Base-by-base conservation (phyloP, 2,113 vertebrate genomes). In the Platycercus adscitus region DNA sequence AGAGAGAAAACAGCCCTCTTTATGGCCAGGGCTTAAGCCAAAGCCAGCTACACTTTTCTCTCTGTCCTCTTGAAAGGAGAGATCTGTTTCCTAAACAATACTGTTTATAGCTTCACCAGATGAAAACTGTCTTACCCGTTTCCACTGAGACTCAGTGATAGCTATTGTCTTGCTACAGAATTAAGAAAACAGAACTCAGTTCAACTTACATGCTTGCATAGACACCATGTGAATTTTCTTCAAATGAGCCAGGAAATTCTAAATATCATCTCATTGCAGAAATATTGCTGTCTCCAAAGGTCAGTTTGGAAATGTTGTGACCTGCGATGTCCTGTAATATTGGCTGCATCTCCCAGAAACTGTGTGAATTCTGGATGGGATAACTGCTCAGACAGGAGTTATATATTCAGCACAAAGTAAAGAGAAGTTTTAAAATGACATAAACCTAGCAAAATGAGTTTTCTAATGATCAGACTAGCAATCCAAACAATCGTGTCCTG, bases 211-310 rank as follows among this genome's bases (percentile, higher is more conserved):
- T 75, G 76, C 82, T 91, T 90, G 72, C 50, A 64, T 64, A 37
- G 39, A 71, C 86, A 92, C 43, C 82, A 90, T 88, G 86, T 52
- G 92, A 75, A 92, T 90, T 88, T 91, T 80, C 80, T 83, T 82
- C 65, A 81, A 94, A 92, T 69, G 49, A 96, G 80, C 80, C 88
- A 92, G 72, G 61, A 94, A 93, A 81, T 84, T 94, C 82, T 95
- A 90, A 95, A 94, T 91, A 95, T 50, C 91, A 83, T 86, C 50
- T 88, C 5, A 3, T 11, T 68, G 55, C 7, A 81, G 83, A 82
- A 86, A 85, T 53, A 81, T 19, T 66, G 13, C 77, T 64, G 24
- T 43, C 52, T 96, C 60, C 65, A 91, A 95, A 93, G 90, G 72
- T 94, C 92, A 65, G 29, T 84, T 86, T 72, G 78, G 92, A 91